Evolutionary conservation across 2,797 vertebrate species (phyloP).

Genomic region (Remorina albescens): DNA sequence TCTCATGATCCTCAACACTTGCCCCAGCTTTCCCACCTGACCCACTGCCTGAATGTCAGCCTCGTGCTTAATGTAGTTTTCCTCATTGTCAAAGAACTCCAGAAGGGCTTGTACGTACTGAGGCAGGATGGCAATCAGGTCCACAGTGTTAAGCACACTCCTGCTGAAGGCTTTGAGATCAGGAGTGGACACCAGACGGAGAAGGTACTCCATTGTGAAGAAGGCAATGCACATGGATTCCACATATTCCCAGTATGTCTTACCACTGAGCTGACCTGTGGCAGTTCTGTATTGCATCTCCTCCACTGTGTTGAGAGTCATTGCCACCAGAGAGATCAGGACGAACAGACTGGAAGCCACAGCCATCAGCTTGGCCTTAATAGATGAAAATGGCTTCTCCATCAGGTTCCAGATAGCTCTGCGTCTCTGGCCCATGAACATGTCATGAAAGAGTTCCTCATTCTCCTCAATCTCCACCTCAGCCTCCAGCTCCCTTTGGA

Average conservation of each 20-base stretch:
- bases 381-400: conserved; percentile 95
- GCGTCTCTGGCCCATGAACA: conserved; percentile 80
- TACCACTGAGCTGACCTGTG: conserved; percentile 73
- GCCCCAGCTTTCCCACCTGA: conserved; percentile 92
- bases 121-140: conserved; percentile 94
- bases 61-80: conserved; percentile 81
- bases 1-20: conserved; percentile 94
- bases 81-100: conserved; percentile 85
- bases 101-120: conserved; percentile 91
- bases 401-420: conserved; percentile 92
- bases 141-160: conserved; percentile 91
- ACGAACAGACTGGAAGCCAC: conserved; percentile 93
- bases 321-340: conserved; percentile 91
- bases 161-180: conserved; percentile 85
- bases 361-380: conserved; percentile 89
- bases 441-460: conserved; percentile 85
- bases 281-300: conserved; percentile 89
- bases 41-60: conserved; percentile 89
- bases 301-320: conserved; percentile 94
- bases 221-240: conserved; percentile 91
- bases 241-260: conserved; percentile 86
- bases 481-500: conserved; percentile 90
- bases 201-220: conserved; percentile 93
- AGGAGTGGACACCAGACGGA: conserved; percentile 91
- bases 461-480: conserved; percentile 90